These are phyloP conservation scores for Bombus superbus DNA, from an alignment of 1,140 invertebrate genomes.

Conservation along the genomic window DNA sequence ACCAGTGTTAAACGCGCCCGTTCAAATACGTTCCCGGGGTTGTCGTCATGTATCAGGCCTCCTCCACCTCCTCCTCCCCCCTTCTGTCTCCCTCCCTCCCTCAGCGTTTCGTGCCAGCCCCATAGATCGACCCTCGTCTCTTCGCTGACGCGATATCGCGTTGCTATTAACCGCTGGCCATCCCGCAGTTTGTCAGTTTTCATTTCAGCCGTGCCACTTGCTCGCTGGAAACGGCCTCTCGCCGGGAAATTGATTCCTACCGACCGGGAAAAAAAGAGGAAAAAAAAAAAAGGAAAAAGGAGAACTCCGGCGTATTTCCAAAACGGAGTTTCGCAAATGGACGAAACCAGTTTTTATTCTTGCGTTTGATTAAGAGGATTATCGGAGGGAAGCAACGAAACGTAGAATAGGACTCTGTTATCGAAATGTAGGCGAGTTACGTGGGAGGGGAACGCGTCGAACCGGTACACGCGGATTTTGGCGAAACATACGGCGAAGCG, in stretches of 20 bases:
- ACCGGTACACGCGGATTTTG: too few relatives aligned
- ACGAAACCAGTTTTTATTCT: neutral
- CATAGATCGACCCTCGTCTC: neutral
- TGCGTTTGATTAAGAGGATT: too few relatives aligned
- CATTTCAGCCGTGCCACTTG: slow-evolving; percentile 5
- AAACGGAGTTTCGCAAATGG: neutral
- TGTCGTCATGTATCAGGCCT: slow-evolving; percentile 15
- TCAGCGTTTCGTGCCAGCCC: neutral
- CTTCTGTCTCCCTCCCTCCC: too few relatives aligned
- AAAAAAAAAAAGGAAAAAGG: neutral
- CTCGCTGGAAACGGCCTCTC: neutral
- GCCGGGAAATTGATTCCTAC: slow-evolving; percentile 13
- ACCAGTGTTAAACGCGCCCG: neutral
- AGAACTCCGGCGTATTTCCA: neutral
- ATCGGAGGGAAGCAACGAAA: too few relatives aligned
- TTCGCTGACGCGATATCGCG: neutral
- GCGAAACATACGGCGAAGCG: too few relatives aligned
- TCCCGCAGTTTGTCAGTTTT: slow-evolving; percentile 35
- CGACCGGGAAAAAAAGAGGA: neutral
- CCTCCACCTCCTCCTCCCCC: neutral
- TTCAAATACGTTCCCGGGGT: neutral
- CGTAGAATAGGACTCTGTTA: too few relatives aligned
- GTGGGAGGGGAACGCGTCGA: too few relatives aligned
- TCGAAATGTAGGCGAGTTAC: too few relatives aligned
- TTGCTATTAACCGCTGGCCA: slow-evolving; percentile 18